Evolutionary conservation across 2,888 invertebrate species (phyloP), one percentile per base, ranked within the genome.

Genomic region (Torymus auratus): DNA sequence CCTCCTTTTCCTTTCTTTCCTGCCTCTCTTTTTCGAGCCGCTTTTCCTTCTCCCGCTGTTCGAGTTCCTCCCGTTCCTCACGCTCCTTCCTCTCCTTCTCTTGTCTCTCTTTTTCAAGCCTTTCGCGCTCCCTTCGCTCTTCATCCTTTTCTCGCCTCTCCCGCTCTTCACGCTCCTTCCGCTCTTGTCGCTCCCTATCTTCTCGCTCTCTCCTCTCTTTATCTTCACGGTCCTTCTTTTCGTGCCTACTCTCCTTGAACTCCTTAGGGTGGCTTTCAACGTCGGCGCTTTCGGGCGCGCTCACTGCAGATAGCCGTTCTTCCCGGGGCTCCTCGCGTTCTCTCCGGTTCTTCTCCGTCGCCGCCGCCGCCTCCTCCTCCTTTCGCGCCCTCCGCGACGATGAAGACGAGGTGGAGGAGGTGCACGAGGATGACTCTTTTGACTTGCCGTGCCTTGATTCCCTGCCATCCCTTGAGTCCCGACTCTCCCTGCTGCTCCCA

Each of bases 11-110:
- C 64, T 87, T 81, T 53, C 88, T 84, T 65, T 88, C 88, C 68
- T 88, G 87, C 78, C 85, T 87, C 83, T 91, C 91, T 82, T 90
- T 91, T 84, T 89, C 86, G 55, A 85, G 85, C 83, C 85, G 88
- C 83, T 86, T 85, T 82, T 69, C 84, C 75, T 83, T 79, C 78
- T 78, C 84, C 87, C 88, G 85, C 80, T 89, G 89, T 62, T 87
- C 86, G 2, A 84, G 84, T 84, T 89, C 87, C 80, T 88, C 89
- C 61, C 86, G 83, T 84, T 84, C 85, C 77, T 83, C 84, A 15
- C 83, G 86, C 84, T 85, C 87, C 76, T 85, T 74, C 2, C 88
- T 84, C 70, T 88, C 88, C 71, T 88, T 90, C 79, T 90, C 91
- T 60, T 84, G 87, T 12, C 82, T 85, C 85, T 84, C 87, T 71